These are phyloP conservation scores for Bryconaethiops microstoma DNA, from an alignment of 2,797 vertebrate species.

Conservation along the genomic window DNA sequence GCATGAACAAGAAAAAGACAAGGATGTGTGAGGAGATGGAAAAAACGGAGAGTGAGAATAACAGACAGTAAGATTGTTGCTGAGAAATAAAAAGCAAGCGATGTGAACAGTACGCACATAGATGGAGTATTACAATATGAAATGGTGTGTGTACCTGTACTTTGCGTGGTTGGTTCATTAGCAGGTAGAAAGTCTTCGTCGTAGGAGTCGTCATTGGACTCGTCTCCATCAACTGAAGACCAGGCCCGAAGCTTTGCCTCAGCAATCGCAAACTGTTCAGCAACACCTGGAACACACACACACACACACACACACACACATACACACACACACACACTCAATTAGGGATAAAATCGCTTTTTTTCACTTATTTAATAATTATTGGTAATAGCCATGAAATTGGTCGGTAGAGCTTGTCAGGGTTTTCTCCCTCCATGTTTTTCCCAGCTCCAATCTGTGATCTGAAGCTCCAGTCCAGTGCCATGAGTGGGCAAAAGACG, in stretches of 20 bases:
- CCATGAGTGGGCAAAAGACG: too few species aligned
- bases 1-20: neutral
- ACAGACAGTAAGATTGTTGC: neutral
- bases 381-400: too few species aligned
- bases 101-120: conserved; percentile 19
- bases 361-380: too few species aligned
- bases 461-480: too few species aligned
- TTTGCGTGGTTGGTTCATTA: conserved; percentile 81
- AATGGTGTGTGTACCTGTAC: conserved; percentile 73
- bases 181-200: conserved; percentile 89
- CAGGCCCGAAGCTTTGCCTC: conserved; percentile 97
- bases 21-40: neutral
- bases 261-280: conserved; percentile 95
- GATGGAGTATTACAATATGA: neutral
- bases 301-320: too few species aligned
- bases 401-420: too few species aligned
- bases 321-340: conserved; percentile 45
- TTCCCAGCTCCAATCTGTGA: too few species aligned
- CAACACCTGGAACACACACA: conserved; percentile 89
- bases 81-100: neutral
- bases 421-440: too few species aligned
- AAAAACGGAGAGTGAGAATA: too few species aligned
- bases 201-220: conserved; percentile 95
- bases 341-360: too few species aligned
- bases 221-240: conserved; percentile 95